Evolutionary conservation across 2,797 vertebrate species (phyloP), one percentile per base, ranked within the genome.

Genomic region (Halcyon leucocephala): DNA sequence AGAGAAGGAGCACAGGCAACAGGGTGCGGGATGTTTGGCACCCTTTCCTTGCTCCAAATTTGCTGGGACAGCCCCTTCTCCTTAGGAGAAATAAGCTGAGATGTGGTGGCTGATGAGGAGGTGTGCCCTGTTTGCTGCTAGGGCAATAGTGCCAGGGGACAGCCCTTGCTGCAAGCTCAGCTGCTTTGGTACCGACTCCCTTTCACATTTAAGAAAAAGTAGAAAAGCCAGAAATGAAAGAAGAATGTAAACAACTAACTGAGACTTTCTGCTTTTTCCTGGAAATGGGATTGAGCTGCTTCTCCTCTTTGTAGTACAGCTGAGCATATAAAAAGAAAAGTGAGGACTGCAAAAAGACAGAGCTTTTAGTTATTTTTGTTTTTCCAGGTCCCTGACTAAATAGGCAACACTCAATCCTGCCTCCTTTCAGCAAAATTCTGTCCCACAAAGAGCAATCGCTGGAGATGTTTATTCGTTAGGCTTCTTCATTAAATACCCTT

Each of bases 261-360:
- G 57, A 77, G 49, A 69, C 48, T 70, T 93, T n/a, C 31, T 78
- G 20, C 51, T 48, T 52, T 89, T 61, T 71, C n/a, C 62, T 94
- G 84, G 89, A 92, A 93, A 79, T 25, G 21, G 35, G 65, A 44
- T 60, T 90, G 85, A 77, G 86, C 90, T 60, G 76, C 39, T 90
- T 77, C 54, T 91, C 51, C 11, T 76, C 77, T 88, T 60, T 31
- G 15, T 54, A n/a, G 16, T 28, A 28, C 31, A 86, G 35, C 79
- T 62, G 55, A 66, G 48, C 42, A 17, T 65, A 25, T 29, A 24
- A 79, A 74, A 82, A 49, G 39, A 52, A 72, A 84, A 86, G 19
- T 1, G 14, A 89, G 24, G 54, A 44, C 0, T 84, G 49, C 33
- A 83, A 54, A 48, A 65, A 82, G 74, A 13, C 42, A 77, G 55